These are phyloP conservation scores for Dasysyrphus albostriatus DNA, from an alignment of 2,888 invertebrate genomes.

Conservation along the genomic window DNA sequence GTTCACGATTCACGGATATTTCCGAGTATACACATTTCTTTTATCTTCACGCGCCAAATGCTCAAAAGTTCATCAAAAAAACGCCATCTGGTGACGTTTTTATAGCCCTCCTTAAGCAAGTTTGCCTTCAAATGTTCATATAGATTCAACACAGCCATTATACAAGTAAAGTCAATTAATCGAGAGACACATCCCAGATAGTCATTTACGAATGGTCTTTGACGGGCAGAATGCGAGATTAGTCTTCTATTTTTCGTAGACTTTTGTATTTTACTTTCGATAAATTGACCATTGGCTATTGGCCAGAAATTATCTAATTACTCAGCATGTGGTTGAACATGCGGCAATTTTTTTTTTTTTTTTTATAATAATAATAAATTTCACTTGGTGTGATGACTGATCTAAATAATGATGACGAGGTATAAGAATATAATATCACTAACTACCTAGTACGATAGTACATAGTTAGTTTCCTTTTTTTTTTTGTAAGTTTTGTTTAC, in stretches of 20 bases:
- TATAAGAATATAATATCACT: conserved; percentile 7
- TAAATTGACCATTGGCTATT: conserved; percentile 56
- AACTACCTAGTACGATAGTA: conserved; percentile 22
- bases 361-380: conserved; percentile 45
- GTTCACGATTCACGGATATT: conserved; percentile 31
- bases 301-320: conserved; percentile 73
- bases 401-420: conserved; percentile 46
- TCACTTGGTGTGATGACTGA: conserved; percentile 55
- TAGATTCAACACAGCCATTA: conserved; percentile 24
- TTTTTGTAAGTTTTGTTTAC: conserved; percentile 36
- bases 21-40: conserved; percentile 32
- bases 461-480: background rate
- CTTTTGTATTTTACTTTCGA: conserved; percentile 62
- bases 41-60: background rate
- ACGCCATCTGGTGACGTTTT: conserved; percentile 43
- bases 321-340: conserved; percentile 65
- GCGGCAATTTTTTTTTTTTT: conserved; percentile 21
- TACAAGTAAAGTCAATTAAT: conserved; percentile 54
- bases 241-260: conserved; percentile 14
- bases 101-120: conserved; percentile 7
- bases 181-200: conserved; percentile 37
- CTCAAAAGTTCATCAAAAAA: background rate
- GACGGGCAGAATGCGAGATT: conserved; percentile 33
- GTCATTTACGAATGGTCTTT: conserved; percentile 49
- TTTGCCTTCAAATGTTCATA: conserved; percentile 22